These are phyloP conservation scores for Acleris sparsana DNA, from an alignment of 2,888 invertebrate genomes.

Conservation along the genomic window DNA sequence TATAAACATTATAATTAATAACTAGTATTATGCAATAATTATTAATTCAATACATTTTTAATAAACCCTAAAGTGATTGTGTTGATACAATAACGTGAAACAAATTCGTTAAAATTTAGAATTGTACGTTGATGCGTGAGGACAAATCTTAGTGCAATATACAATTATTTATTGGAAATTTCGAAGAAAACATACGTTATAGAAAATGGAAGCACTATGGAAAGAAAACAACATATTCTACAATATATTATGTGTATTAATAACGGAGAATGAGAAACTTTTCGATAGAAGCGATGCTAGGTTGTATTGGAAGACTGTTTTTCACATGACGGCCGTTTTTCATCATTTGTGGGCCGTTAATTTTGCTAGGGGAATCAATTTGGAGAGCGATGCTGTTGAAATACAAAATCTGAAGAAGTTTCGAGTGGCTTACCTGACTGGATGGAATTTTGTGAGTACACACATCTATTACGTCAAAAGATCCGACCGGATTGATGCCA, in stretches of 20 bases:
- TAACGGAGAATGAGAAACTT: conserved; percentile 72
- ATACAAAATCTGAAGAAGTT: conserved; percentile 57
- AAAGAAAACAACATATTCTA: conserved; percentile 69
- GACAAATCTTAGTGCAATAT: no score
- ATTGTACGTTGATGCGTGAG: no score
- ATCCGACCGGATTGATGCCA: neutral
- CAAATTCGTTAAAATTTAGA: no score
- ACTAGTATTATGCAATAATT: no score
- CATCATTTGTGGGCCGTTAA: conserved; percentile 57
- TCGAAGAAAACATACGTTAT: no score
- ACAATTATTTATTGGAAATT: no score
- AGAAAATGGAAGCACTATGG: conserved; percentile 63
- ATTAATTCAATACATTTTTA: no score
- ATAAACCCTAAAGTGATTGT: no score
- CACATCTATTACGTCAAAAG: conserved; percentile 9
- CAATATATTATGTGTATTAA: conserved; percentile 68
- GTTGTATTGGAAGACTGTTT: conserved; percentile 69
- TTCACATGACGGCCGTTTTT: conserved; percentile 53
- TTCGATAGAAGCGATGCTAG: conserved; percentile 66
- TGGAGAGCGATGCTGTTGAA: conserved; percentile 46
- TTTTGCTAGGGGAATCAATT: conserved; percentile 49
- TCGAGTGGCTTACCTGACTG: conserved; percentile 59
- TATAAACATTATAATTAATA: neutral
- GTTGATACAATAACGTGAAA: no score
- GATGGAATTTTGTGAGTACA: conserved; percentile 75